These are phyloP conservation scores for Chlorodrepanis virens DNA, from an alignment of 2,113 vertebrate species.

Conservation along the genomic window DNA sequence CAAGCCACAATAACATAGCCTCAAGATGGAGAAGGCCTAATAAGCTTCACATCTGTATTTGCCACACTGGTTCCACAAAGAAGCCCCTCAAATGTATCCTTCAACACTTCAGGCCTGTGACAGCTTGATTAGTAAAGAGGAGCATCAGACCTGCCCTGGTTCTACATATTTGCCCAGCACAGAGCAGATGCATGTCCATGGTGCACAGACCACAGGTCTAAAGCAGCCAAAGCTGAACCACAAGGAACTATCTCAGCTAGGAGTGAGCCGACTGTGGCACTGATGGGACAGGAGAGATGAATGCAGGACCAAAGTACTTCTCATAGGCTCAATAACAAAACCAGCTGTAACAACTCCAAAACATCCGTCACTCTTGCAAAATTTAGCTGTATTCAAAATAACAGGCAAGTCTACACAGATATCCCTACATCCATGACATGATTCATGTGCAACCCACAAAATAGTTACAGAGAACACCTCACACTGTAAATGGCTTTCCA, in stretches of 20 bases:
- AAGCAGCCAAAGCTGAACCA: neutral
- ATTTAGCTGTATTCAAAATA: neutral
- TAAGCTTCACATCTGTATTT: neutral
- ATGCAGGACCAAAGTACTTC: neutral
- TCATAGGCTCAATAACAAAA: neutral
- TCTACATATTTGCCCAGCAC: neutral
- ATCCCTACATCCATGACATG: neutral
- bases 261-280: accelerated
- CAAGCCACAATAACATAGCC: neutral
- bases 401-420: neutral
- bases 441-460: neutral
- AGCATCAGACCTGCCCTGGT: neutral
- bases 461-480: neutral
- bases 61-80: neutral
- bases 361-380: neutral
- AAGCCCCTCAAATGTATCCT: neutral
- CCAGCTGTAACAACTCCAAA: neutral
- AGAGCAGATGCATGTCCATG: accelerated
- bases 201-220: neutral
- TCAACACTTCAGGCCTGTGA: neutral
- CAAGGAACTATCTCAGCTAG: neutral
- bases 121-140: neutral
- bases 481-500: neutral
- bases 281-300: neutral
- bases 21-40: neutral